Conservation (phyloP, 2,888 invertebrate species). For the Anorthoa munda region DNA sequence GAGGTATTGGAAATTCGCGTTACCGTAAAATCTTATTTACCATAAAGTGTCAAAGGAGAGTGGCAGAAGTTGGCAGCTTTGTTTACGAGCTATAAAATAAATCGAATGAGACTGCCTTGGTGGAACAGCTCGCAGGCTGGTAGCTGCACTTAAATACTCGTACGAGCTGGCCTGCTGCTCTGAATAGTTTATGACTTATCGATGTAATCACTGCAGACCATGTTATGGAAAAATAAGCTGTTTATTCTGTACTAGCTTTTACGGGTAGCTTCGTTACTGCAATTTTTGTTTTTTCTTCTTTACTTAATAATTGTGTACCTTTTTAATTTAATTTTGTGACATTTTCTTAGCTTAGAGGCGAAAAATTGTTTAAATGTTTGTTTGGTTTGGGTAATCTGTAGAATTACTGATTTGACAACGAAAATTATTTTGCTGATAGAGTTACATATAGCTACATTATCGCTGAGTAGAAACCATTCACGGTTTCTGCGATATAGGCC, state of each 20-base stretch:
- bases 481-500: too few species aligned
- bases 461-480: too few species aligned
- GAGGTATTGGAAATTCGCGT: slow-evolving; percentile 80
- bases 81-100: slow-evolving; percentile 89
- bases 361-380: too few species aligned
- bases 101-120: slow-evolving; percentile 83
- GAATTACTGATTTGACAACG: too few species aligned
- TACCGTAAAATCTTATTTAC: slow-evolving; percentile 87
- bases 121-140: slow-evolving; percentile 54
- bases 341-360: neutral
- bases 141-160: slow-evolving; percentile 54
- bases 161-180: slow-evolving; percentile 42
- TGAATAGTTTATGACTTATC: slow-evolving; percentile 56
- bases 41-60: slow-evolving; percentile 86
- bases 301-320: slow-evolving; percentile 9
- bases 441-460: too few species aligned
- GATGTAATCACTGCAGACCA: slow-evolving; percentile 49
- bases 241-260: slow-evolving; percentile 27
- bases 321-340: neutral
- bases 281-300: slow-evolving; percentile 17
- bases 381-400: too few species aligned
- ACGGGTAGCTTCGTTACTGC: neutral
- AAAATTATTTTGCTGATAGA: too few species aligned
- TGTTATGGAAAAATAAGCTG: slow-evolving; percentile 49
- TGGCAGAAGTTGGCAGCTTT: slow-evolving; percentile 85